Conservation (phyloP, 2,797 vertebrate species). For the Anguilla megastoma region DNA sequence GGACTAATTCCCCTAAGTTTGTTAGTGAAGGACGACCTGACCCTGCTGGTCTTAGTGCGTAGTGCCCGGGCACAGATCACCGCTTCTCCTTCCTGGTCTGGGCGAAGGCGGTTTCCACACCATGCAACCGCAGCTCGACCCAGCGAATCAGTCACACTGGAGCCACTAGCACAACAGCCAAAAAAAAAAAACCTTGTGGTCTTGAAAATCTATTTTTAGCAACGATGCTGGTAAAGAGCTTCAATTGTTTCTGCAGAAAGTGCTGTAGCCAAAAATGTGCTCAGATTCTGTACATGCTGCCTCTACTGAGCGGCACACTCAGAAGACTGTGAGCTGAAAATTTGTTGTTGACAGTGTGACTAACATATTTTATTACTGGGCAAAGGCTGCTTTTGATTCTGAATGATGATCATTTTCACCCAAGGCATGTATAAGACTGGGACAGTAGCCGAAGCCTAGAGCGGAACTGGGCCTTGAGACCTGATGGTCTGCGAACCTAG, state of each 20-base stretch:
- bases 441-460: not conserved
- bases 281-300: not conserved
- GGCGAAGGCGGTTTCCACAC: not conserved
- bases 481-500: not conserved
- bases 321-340: not conserved
- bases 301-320: not conserved
- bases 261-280: not conserved
- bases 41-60: constrained; percentile 28
- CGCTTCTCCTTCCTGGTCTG: not conserved
- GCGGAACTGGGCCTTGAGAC: not conserved
- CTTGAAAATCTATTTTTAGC: not conserved
- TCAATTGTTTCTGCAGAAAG: not conserved
- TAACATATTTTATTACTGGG: not conserved
- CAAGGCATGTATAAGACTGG: not conserved
- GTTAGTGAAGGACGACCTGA: constrained; percentile 64
- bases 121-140: not conserved
- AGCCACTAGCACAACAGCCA: not conserved
- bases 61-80: not conserved
- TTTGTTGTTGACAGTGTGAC: not conserved
- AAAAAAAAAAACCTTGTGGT: not conserved
- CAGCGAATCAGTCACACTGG: not conserved
- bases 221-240: not conserved
- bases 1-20: constrained; percentile 64
- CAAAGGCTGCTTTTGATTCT: not conserved
- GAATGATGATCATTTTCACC: not conserved